Base-by-base conservation (phyloP, 2,888 invertebrate species). In the Pyrrhia umbra region DNA sequence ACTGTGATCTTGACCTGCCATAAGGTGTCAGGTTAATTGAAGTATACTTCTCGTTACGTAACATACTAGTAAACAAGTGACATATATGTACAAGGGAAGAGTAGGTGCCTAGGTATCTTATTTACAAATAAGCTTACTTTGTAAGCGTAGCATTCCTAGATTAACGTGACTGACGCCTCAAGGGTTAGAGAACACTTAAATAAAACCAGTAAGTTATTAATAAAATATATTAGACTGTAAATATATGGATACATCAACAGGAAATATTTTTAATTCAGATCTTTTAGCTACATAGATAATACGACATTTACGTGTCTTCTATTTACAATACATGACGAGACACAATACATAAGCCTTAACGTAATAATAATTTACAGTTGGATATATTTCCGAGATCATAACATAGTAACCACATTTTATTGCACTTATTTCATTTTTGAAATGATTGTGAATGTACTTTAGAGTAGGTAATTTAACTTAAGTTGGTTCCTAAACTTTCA, bases 371-470 rank as follows among this genome's bases (percentile, higher is more conserved):
- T 77, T 72, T 75, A 80, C 54, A 77, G 61, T 66, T 55, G 63
- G 49, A 68, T 77, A 71, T 70, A 77, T 55, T 72, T 68, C 75
- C 77, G 85, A 85, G 85, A 85, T 86, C 85, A 85, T 80, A 77
- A 75, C 66, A 77, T 50, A 61, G 49, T 68, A 58, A 72, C 66
- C 60, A 73, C 47, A 64, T 47, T 74, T 68, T 66, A 83, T 75
- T 75, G 65, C 68, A 75, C 71, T 58, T 65, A 71, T 68, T 71
- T 82, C 79, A 81, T 84, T 82, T 80, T 80, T 77, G 6, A 82
- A 80, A 80, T 83, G 82, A 79, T 68, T 61, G 42, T 67, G 70
- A 62, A 68, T 64, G 67, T 72, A 77, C 67, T 76, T 72, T 68
- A 45, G 51, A 54, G 25, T 50, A 37, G 43, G 45, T 59, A 74